Conservation (phyloP, 2,113 vertebrate genomes). For the Sclerurus mexicanus region DNA sequence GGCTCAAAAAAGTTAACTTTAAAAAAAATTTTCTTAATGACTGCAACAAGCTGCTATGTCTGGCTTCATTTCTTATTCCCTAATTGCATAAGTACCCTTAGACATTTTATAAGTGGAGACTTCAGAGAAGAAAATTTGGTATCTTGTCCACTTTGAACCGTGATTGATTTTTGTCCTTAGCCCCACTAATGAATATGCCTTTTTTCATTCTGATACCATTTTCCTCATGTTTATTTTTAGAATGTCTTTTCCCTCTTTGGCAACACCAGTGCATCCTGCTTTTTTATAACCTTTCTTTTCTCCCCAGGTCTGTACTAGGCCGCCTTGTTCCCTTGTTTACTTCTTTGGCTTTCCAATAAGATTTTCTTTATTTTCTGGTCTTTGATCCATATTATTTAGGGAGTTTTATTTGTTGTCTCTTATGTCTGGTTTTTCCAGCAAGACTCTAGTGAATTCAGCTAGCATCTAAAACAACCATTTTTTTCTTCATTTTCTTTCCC, state of each 20-base stretch:
- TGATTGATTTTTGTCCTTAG: slow-evolving; percentile 17
- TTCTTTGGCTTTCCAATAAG: not conserved
- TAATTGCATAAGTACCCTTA: not conserved
- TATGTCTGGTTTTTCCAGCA: not conserved
- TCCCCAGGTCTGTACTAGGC: not conserved
- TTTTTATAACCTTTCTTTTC: not conserved
- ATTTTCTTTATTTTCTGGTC: not conserved
- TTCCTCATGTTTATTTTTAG: slow-evolving; percentile 21
- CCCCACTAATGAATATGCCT: not conserved
- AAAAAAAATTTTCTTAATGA: not conserved
- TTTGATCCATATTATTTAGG: not conserved
- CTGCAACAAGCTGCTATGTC: not conserved
- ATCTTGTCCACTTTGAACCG: not conserved
- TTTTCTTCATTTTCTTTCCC: not conserved
- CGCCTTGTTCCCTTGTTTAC: not conserved
- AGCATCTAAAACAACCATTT: not conserved
- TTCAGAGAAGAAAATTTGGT: not conserved
- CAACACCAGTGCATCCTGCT: not conserved
- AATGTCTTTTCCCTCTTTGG: not conserved
- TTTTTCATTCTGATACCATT: not conserved
- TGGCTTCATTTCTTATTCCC: not conserved
- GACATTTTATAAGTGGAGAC: not conserved
- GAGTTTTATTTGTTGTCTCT: not conserved
- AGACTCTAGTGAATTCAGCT: not conserved
- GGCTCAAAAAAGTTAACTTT: not conserved